phyloP scores from a whole-genome alignment of 2,113 vertebrate genomes.

The Thunnus maccoyii region DNA sequence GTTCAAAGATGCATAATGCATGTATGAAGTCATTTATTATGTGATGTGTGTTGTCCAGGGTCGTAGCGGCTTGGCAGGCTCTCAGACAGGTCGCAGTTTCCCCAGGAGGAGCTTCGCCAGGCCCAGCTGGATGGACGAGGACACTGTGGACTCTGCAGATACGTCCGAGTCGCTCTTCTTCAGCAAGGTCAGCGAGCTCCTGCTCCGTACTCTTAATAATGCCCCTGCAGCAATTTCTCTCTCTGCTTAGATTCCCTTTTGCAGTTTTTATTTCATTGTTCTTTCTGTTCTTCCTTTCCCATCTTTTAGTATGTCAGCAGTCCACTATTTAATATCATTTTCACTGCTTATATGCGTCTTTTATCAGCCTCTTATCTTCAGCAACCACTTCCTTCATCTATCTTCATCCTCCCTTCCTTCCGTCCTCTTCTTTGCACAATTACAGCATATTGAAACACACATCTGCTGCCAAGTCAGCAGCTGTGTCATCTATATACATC shows the following conservation, averaged over 20 bases:
- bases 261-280: background rate
- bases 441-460: background rate
- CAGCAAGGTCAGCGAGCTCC: constrained; percentile 88
- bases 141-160: constrained; percentile 89
- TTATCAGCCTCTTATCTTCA: background rate
- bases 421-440: background rate
- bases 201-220: too few species aligned
- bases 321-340: background rate
- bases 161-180: constrained; percentile 92
- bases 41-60: constrained; percentile 83
- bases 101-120: constrained; percentile 90
- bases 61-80: constrained; percentile 86
- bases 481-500: background rate
- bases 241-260: background rate
- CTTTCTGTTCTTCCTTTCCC: background rate
- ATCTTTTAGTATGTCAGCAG: background rate
- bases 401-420: background rate
- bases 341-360: background rate
- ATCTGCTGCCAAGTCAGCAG: background rate
- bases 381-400: background rate
- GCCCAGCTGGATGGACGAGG: constrained; percentile 94
- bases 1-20: background rate
- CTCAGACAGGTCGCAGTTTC: constrained; percentile 79
- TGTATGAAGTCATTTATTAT: background rate
- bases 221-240: background rate